Percentiles rank a stretch among this genome's conserved stretches.
phyloP scores from a whole-genome alignment of 2,888 invertebrate species.

The Drosophila buzzatii region DNA sequence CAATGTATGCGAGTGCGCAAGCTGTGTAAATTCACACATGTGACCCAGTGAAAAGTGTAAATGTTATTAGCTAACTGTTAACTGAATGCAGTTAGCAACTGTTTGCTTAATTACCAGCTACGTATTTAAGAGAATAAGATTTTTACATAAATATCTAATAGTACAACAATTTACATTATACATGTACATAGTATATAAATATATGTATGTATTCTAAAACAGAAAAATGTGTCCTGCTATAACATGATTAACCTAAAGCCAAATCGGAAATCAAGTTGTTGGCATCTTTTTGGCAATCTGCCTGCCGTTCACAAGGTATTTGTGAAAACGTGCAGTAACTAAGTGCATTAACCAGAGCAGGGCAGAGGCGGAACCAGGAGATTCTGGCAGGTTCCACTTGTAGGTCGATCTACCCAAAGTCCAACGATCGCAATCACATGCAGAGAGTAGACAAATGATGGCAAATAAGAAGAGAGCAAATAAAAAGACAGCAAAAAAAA shows the following conservation, averaged over 20 bases:
- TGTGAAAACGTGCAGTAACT: slow-evolving; percentile 23
- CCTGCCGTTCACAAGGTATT: slow-evolving; percentile 11
- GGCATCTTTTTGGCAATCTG: slow-evolving; percentile 38
- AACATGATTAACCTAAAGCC: slow-evolving; percentile 18
- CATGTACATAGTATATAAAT: not conserved
- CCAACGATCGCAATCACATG: slow-evolving; percentile 41
- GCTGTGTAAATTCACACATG: slow-evolving; percentile 62
- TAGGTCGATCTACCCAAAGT: slow-evolving; percentile 42
- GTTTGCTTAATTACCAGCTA: not conserved
- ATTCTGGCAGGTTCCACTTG: slow-evolving; percentile 49
- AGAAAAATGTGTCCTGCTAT: not conserved
- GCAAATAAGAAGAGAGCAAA: slow-evolving; percentile 16
- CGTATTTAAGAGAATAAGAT: not conserved
- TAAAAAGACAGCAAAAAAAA: slow-evolving; percentile 9
- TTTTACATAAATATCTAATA: not conserved
- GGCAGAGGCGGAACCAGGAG: slow-evolving; percentile 10
- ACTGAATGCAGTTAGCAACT: slow-evolving; percentile 39
- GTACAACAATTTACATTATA: not conserved
- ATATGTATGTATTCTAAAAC: not conserved
- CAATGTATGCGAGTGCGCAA: not conserved
- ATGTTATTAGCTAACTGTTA: slow-evolving; percentile 55
- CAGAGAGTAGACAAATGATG: slow-evolving; percentile 17
- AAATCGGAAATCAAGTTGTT: slow-evolving; percentile 35
- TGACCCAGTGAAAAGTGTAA: slow-evolving; percentile 62
- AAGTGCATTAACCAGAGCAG: slow-evolving; percentile 7